Percentiles rank a stretch among this genome's conserved stretches.
Evolutionary conservation across 2,797 vertebrate genomes (phyloP).

Genomic region (Silurus lanzhouensis): DNA sequence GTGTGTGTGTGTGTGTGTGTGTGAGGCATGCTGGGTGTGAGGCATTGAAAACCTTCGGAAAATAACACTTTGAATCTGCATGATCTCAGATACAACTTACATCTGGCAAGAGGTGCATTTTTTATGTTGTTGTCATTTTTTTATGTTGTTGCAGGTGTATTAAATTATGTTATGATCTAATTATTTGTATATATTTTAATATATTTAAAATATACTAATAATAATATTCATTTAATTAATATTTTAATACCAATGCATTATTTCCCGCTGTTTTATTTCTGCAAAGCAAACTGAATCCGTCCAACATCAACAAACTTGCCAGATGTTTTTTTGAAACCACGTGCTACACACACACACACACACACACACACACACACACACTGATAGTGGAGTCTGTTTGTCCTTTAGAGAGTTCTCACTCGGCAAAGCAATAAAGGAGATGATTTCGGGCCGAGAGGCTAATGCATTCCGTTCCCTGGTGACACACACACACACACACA

Average conservation of each 20-base stretch:
- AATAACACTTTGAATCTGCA: not conserved
- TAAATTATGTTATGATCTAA: not conserved
- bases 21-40: not conserved
- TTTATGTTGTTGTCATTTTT: too few species aligned
- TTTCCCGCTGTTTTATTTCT: not conserved
- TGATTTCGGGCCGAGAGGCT: constrained; percentile 16
- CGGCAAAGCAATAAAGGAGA: constrained; percentile 26
- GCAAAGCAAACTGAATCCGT: not conserved
- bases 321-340: not conserved
- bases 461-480: constrained; percentile 26
- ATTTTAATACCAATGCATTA: not conserved
- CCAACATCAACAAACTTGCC: not conserved
- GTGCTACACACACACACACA: not conserved
- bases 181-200: not conserved
- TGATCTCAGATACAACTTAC: not conserved
- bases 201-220: not conserved
- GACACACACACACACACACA: constrained; percentile 21
- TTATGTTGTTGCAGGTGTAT: too few species aligned
- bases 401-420: constrained; percentile 24
- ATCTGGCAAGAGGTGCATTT: not conserved
- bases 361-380: constrained; percentile 16
- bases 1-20: constrained; percentile 18
- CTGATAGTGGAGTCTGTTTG: constrained; percentile 6
- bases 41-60: not conserved
- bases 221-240: too few species aligned